Percentiles rank a stretch among this genome's conserved stretches.
Evolutionary conservation across 2,113 vertebrate genomes (phyloP).

Genomic region (Sapajus apella): DNA sequence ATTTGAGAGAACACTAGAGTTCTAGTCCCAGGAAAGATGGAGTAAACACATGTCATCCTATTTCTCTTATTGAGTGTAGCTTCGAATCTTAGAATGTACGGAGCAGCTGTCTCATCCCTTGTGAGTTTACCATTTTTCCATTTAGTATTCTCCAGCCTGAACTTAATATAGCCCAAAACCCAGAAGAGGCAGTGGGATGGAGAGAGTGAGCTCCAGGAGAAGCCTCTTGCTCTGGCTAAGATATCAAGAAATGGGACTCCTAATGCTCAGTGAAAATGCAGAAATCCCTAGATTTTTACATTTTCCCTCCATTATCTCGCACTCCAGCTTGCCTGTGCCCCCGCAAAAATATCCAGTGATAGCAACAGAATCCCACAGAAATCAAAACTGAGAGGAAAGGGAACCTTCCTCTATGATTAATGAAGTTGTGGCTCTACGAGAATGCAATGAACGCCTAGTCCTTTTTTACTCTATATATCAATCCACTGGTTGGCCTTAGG

Average conservation of each 20-base stretch:
- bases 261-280: not conserved
- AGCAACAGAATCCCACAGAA: not conserved
- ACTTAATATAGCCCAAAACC: not conserved
- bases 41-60: not conserved
- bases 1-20: not conserved
- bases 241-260: not conserved
- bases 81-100: not conserved
- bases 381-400: not conserved
- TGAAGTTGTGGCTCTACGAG: not conserved
- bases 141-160: not conserved
- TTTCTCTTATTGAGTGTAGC: not conserved
- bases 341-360: not conserved
- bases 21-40: not conserved
- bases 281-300: not conserved
- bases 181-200: not conserved
- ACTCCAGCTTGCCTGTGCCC: not conserved
- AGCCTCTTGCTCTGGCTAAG: not conserved
- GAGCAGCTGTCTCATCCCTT: not conserved
- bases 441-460: not conserved
- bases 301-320: not conserved
- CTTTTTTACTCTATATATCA: not conserved
- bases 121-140: not conserved
- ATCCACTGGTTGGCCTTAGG: not conserved
- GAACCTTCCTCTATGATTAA: not conserved
- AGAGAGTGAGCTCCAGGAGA: not conserved